Conservation (phyloP, 1,140 invertebrate species). For the Trachelipus rathkii region DNA sequence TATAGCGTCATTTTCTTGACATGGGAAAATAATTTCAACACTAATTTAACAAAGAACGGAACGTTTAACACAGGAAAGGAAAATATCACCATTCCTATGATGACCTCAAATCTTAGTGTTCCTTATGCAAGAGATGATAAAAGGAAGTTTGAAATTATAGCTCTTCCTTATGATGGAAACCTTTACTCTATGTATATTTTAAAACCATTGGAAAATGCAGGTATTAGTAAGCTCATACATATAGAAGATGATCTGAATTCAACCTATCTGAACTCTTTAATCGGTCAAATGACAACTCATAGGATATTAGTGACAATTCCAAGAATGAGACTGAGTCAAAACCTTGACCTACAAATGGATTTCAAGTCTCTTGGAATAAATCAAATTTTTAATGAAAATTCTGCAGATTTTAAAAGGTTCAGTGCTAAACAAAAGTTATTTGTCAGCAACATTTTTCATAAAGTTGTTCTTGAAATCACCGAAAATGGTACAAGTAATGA, state of each 20-base stretch:
- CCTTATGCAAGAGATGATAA: conserved; percentile 57
- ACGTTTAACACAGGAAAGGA: conserved; percentile 56
- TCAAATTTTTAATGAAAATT: too few relatives aligned
- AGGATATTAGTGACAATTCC: conserved; percentile 60
- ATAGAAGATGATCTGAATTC: conserved; percentile 35
- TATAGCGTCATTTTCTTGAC: conserved; percentile 82
- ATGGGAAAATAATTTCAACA: conserved; percentile 66
- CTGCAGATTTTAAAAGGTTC: too few relatives aligned
- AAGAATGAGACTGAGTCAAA: conserved; percentile 62
- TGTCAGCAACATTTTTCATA: too few relatives aligned
- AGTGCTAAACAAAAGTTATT: too few relatives aligned
- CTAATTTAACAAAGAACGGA: conserved; percentile 53
- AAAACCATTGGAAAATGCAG: conserved; percentile 56
- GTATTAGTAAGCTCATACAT: conserved; percentile 50
- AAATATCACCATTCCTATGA: conserved; percentile 60
- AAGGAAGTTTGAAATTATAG: conserved; percentile 60
- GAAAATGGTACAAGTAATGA: too few relatives aligned
- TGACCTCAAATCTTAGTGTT: conserved; percentile 59
- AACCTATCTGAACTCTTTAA: conserved; percentile 19
- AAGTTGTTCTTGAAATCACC: too few relatives aligned
- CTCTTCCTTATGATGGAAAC: conserved; percentile 65
- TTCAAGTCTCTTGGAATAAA: conserved; percentile 54
- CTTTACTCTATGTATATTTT: conserved; percentile 66
- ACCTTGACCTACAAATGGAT: conserved; percentile 54
- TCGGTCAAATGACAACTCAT: conserved; percentile 13